Evolutionary conservation across 2,797 vertebrate genomes (phyloP).

Genomic region (Gymnoscopelus microlampas): DNA sequence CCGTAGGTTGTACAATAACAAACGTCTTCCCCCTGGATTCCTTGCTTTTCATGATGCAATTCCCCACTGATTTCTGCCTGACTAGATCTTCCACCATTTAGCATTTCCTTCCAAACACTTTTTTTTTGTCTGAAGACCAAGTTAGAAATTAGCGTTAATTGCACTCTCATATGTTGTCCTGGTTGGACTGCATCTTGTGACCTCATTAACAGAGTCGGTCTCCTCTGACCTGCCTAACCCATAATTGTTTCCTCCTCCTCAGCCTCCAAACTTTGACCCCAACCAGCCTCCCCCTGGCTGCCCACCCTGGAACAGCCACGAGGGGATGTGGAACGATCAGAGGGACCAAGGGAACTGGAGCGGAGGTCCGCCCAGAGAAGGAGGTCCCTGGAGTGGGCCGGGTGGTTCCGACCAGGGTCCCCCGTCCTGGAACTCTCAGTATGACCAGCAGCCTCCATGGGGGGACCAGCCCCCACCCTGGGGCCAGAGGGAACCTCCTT

Average conservation of each 20-base stretch:
- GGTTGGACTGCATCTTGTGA: too few relatives aligned
- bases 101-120: too few relatives aligned
- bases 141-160: too few relatives aligned
- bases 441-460: slow-evolving; percentile 92
- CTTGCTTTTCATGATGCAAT: too few relatives aligned
- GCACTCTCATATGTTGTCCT: too few relatives aligned
- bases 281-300: slow-evolving; percentile 92
- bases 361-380: slow-evolving; percentile 87
- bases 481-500: slow-evolving; percentile 95
- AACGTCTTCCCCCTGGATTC: too few relatives aligned
- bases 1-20: too few relatives aligned
- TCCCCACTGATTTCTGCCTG: too few relatives aligned
- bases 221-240: too few relatives aligned
- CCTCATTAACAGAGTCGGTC: too few relatives aligned
- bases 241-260: not conserved
- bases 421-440: slow-evolving; percentile 91
- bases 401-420: slow-evolving; percentile 86
- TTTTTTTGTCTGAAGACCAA: too few relatives aligned
- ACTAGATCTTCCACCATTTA: too few relatives aligned
- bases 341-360: slow-evolving; percentile 93
- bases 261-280: slow-evolving; percentile 82
- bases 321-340: slow-evolving; percentile 96
- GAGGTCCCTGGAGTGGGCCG: slow-evolving; percentile 88
- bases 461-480: slow-evolving; percentile 95
- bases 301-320: slow-evolving; percentile 96